Percentiles rank a stretch among this genome's conserved stretches.
Conservation (phyloP, 2,113 vertebrate species). For the Siniperca chuatsi region DNA sequence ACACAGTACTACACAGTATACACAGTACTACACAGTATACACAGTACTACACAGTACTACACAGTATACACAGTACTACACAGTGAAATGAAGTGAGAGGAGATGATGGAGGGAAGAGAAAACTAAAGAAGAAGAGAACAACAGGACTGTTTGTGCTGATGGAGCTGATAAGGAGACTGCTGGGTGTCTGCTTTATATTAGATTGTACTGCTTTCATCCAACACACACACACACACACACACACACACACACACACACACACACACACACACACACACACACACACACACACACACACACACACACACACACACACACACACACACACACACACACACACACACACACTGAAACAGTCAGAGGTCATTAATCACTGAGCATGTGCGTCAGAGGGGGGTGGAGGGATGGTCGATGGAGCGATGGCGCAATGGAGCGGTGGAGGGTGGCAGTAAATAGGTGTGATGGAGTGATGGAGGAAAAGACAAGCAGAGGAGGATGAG, state of each 20-base stretch:
- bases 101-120: too few relatives aligned
- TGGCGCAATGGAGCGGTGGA: too few relatives aligned
- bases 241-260: not conserved
- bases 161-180: not conserved
- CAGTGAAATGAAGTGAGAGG: not conserved
- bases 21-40: too few relatives aligned
- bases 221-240: not conserved
- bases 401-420: not conserved
- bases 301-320: not conserved
- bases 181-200: not conserved
- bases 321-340: not conserved
- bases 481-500: too few relatives aligned
- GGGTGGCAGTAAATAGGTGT: too few relatives aligned
- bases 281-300: not conserved
- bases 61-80: constrained; percentile 35
- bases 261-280: not conserved
- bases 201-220: not conserved
- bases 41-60: too few relatives aligned
- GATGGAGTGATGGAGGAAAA: too few relatives aligned
- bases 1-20: too few relatives aligned
- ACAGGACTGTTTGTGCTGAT: not conserved
- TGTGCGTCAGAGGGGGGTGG: constrained; percentile 42
- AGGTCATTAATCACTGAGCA: constrained; percentile 40
- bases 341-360: not conserved
- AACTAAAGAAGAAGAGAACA: not conserved